Evolutionary conservation across 1,140 invertebrate genomes (phyloP), one percentile per base, ranked within the genome.

Genomic region (Trissolcus basalis): DNA sequence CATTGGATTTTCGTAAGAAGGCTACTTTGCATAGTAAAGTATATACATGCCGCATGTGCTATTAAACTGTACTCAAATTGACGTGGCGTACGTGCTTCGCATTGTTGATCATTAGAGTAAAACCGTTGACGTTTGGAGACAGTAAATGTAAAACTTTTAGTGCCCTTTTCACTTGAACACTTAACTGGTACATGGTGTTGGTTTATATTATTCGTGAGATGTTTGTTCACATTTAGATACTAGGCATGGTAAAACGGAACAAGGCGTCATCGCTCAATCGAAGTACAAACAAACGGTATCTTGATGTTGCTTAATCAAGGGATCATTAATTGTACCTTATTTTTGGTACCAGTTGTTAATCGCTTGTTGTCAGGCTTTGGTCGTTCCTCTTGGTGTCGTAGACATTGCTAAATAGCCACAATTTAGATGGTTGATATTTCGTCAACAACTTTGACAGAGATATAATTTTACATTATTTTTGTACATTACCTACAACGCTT

Each of bases 11-110:
- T 63, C 19, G 64, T 72, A 72, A 75, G 65, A 14, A 69, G 56
- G 63, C 77, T 79, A 68, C 51, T 60, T 67, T 78, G 77, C 70
- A 78, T 74, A 33, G 60, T 74, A 70, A 73, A 64, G 65, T 78
- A 71, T 27, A 27, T 53, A 73, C 32, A 48, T 75, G 68, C 68
- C 68, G 77, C 77, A 79, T 79, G 77, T 75, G 71, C 68, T 72
- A 53, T 61, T 64, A 35, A 55, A 69, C 27, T 74, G 49, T 65
- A 75, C 49, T 59, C 19, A 27, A 4, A 61, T 60, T 73, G 54
- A 53, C 32, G 69, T 74, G 63, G 58, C 53, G 69, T 70, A 68
- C 41, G 64, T 73, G 75, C 70, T 74, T 73, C 67, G 70, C 70
- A 56, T 74, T 74, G 60, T 78, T 70, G 58, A 49, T 65, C 51